phyloP scores from a whole-genome alignment of 2,113 vertebrate genomes.

The Pseudorectes ferrugineus region DNA sequence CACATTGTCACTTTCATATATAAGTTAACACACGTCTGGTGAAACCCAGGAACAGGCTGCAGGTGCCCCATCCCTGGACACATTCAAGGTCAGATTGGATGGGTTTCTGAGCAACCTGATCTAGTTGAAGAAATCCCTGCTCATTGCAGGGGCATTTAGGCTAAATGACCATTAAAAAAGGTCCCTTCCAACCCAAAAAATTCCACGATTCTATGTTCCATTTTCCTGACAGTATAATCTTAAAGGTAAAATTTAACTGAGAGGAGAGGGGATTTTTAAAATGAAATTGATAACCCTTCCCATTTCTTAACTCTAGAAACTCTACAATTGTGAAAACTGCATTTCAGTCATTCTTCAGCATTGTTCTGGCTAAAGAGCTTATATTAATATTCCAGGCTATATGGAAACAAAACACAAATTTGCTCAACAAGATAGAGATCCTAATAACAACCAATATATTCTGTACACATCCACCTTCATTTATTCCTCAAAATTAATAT shows the following conservation, averaged over 20 bases:
- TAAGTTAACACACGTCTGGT: background rate
- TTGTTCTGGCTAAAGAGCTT: background rate
- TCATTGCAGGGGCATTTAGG: background rate
- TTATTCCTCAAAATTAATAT: background rate
- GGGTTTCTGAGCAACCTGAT: background rate
- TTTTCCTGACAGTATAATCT: background rate
- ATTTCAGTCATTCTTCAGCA: background rate
- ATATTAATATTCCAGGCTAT: background rate
- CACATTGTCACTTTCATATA: accelerated
- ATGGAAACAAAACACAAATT: background rate
- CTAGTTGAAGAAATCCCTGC: background rate
- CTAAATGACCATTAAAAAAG: background rate
- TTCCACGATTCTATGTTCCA: background rate
- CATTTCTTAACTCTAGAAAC: background rate
- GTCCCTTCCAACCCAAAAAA: background rate
- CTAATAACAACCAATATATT: background rate
- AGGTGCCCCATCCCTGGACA: background rate
- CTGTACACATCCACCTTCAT: background rate
- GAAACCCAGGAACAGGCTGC: background rate
- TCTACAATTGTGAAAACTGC: background rate
- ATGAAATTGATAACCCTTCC: background rate
- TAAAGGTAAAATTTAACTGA: background rate
- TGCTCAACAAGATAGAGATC: background rate
- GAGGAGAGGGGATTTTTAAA: accelerated
- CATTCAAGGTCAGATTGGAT: background rate